Conservation (phyloP, 2,113 vertebrate genomes). For the Verasper variegatus region DNA sequence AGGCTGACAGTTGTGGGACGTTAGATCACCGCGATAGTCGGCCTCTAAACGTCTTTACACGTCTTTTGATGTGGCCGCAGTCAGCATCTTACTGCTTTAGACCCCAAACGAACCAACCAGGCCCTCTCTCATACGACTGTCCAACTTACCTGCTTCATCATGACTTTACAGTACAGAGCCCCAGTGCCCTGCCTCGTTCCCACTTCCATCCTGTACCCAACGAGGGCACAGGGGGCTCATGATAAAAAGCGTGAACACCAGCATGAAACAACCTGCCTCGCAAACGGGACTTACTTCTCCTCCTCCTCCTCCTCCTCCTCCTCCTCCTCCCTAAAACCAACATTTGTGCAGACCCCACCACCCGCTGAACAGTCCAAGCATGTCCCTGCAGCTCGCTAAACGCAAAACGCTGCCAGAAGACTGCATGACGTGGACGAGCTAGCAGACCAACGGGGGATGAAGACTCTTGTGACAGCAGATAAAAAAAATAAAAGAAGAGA, state of each 20-base stretch:
- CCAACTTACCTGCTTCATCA: constrained; percentile 56
- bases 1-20: constrained; percentile 21
- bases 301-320: constrained; percentile 4
- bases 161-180: constrained; percentile 67
- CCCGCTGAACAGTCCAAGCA: constrained; percentile 53
- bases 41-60: constrained; percentile 28
- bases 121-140: constrained; percentile 25
- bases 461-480: constrained; percentile 15
- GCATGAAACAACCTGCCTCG: constrained; percentile 79
- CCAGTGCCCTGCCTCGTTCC: not conserved
- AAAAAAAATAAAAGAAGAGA: constrained; percentile 6
- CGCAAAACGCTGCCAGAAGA: constrained; percentile 55
- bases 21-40: not conserved
- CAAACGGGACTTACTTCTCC: constrained; percentile 37
- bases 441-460: constrained; percentile 25
- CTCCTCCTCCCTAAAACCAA: constrained; percentile 18
- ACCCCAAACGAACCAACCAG: constrained; percentile 5
- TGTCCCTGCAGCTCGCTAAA: constrained; percentile 59
- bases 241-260: constrained; percentile 80
- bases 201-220: constrained; percentile 1
- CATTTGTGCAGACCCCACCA: constrained; percentile 33
- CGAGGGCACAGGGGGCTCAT: constrained; percentile 49
- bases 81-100: constrained; percentile 27
- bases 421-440: constrained; percentile 67
- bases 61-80: constrained; percentile 42